Percentiles rank a stretch among this genome's conserved stretches.
Evolutionary conservation across 2,797 vertebrate genomes (phyloP).

Genomic region (Acanthurus leucopareius): DNA sequence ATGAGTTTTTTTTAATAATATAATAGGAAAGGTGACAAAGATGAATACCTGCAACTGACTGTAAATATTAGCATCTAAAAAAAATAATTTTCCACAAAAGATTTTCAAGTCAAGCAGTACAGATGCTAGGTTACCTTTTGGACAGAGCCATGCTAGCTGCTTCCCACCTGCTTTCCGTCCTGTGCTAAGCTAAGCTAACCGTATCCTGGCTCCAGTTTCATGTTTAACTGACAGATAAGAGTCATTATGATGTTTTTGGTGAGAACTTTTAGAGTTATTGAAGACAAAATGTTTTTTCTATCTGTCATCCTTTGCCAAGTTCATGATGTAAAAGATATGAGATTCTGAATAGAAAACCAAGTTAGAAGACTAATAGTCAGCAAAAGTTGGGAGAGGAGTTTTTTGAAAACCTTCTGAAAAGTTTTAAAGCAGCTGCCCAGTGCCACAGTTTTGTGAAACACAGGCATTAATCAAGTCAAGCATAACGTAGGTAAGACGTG

Average conservation of each 20-base stretch:
- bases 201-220: neutral
- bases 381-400: neutral
- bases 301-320: too few relatives aligned
- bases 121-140: neutral
- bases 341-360: neutral
- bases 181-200: neutral
- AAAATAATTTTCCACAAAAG: neutral
- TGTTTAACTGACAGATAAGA: too few relatives aligned
- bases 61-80: neutral
- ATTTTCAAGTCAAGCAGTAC: neutral
- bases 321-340: neutral
- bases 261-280: too few relatives aligned
- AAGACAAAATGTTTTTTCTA: too few relatives aligned
- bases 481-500: slow-evolving; percentile 36
- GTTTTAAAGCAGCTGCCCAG: neutral
- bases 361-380: neutral
- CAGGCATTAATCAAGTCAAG: slow-evolving; percentile 7
- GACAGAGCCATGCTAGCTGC: neutral
- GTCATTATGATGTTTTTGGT: too few relatives aligned
- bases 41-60: neutral
- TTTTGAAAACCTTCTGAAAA: neutral
- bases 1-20: slow-evolving; percentile 18
- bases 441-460: slow-evolving; percentile 3
- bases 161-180: neutral
- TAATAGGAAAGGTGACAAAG: slow-evolving; percentile 30